Evolutionary conservation across 2,888 invertebrate species (phyloP).

Genomic region (Anthophora plumipes): DNA sequence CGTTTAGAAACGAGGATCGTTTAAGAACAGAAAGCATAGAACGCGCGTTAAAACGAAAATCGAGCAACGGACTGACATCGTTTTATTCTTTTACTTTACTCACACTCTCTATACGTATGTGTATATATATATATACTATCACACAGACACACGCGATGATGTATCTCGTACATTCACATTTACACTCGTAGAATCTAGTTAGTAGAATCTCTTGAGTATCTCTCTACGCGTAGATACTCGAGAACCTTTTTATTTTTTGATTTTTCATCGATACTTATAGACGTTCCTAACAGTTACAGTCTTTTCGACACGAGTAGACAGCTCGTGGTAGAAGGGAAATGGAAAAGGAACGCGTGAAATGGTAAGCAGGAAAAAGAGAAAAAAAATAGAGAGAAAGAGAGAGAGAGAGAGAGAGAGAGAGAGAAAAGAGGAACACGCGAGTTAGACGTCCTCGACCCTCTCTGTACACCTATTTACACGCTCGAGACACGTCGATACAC

Average conservation of each 20-base stretch:
- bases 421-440: constrained; percentile 13
- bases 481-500: constrained; percentile 37
- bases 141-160: constrained; percentile 19
- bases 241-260: not conserved
- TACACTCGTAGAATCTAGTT: constrained; percentile 1
- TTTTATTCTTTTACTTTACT: constrained; percentile 41
- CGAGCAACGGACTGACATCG: constrained; percentile 29
- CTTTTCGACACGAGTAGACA: too few relatives aligned
- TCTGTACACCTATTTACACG: constrained; percentile 78
- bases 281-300: too few relatives aligned
- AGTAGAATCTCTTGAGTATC: constrained; percentile 5
- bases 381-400: not conserved
- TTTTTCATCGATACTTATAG: not conserved
- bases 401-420: constrained; percentile 5
- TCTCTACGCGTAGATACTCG: not conserved
- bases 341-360: not conserved
- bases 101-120: too few relatives aligned
- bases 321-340: too few relatives aligned
- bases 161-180: not conserved
- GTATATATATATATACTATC: too few relatives aligned
- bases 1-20: constrained; percentile 22
- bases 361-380: not conserved
- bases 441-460: constrained; percentile 33
- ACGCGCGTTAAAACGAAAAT: constrained; percentile 36
- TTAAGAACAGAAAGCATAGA: constrained; percentile 39